phyloP scores from a whole-genome alignment of 2,797 vertebrate species.

The Mormyrops attenuatus region DNA sequence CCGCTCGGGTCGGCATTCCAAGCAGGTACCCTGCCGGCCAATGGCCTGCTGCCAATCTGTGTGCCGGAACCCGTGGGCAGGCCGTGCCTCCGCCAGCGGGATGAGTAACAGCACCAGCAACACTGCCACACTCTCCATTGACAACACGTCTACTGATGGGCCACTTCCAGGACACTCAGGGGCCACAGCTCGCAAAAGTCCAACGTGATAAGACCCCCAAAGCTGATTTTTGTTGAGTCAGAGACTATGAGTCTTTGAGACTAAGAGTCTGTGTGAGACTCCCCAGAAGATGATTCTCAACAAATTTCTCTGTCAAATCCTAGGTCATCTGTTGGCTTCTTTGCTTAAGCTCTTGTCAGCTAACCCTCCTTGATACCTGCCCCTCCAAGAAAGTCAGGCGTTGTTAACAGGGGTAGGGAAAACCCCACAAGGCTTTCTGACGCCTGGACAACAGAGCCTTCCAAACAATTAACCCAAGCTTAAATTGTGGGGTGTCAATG shows the following conservation, averaged over 20 bases:
- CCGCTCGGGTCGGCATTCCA: conserved; percentile 36
- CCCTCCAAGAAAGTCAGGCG: neutral
- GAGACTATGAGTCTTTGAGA: neutral
- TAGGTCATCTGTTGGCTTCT: neutral
- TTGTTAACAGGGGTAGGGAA: neutral
- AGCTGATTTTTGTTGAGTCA: neutral
- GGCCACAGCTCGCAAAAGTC: neutral
- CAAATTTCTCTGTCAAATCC: neutral
- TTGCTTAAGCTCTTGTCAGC: neutral
- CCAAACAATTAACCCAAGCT: conserved; percentile 23
- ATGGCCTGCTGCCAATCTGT: conserved; percentile 34
- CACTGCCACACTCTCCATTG: conserved; percentile 26
- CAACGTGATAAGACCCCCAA: neutral
- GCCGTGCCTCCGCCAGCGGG: conserved; percentile 17
- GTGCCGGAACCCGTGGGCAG: conserved; percentile 27
- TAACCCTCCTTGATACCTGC: neutral
- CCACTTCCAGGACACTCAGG: neutral
- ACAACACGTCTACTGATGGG: too few species aligned
- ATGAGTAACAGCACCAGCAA: conserved; percentile 27
- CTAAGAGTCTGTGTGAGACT: neutral
- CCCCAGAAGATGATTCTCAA: neutral
- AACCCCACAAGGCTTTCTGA: neutral
- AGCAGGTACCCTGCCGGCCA: conserved; percentile 27
- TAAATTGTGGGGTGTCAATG: conserved; percentile 37
- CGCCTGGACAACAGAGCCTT: conserved; percentile 11